These are phyloP conservation scores for Poecilia gillii DNA, from an alignment of 2,797 vertebrate species.

Conservation along the genomic window DNA sequence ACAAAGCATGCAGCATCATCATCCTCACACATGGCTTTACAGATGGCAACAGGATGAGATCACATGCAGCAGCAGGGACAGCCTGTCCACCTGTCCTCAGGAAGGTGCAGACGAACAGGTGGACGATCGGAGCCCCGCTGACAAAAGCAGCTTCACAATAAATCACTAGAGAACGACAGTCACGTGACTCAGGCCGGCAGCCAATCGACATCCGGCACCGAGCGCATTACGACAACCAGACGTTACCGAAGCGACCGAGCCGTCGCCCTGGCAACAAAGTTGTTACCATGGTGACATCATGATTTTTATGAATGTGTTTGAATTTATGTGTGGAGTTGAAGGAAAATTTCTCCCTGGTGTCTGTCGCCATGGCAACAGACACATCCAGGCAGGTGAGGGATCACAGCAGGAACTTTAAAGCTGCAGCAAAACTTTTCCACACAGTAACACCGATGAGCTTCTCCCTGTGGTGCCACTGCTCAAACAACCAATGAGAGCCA, in stretches of 20 bases:
- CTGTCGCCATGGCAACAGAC: constrained; percentile 11
- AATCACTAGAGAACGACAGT: not conserved
- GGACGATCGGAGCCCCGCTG: not conserved
- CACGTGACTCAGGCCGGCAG: not conserved
- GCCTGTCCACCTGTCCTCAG: no score
- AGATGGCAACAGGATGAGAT: constrained; percentile 35
- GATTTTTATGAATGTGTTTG: no score
- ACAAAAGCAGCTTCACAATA: constrained; percentile 1
- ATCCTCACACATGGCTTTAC: constrained; percentile 35
- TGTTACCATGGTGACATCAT: not conserved
- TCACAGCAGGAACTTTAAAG: constrained; percentile 46
- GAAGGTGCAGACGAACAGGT: no score
- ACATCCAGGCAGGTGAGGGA: constrained; percentile 50
- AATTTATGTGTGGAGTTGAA: no score
- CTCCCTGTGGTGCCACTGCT: no score
- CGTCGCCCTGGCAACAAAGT: constrained; percentile 21
- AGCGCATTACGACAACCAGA: constrained; percentile 35
- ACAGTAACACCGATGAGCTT: no score
- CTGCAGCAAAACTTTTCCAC: no score
- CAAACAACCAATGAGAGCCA: not conserved
- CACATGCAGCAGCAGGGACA: constrained; percentile 49
- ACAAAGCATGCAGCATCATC: constrained; percentile 76
- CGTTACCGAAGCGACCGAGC: constrained; percentile 56
- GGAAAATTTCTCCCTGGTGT: no score
- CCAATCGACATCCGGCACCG: constrained; percentile 37